Percentiles rank a stretch among this genome's conserved stretches.
Evolutionary conservation across 2,113 vertebrate species (phyloP).

Genomic region (Leptobrachium leishanense): DNA sequence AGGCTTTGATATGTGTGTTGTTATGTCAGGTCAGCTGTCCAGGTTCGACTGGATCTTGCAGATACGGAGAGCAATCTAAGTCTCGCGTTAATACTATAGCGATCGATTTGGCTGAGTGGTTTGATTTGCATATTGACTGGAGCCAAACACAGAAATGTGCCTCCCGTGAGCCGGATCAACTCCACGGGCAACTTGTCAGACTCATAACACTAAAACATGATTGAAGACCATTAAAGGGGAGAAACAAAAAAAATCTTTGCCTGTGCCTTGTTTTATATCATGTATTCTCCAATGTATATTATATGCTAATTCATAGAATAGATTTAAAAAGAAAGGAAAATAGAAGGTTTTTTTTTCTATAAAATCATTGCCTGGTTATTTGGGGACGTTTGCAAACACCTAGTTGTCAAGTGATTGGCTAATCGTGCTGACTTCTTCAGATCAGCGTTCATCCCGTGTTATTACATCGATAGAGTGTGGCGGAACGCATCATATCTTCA

Average conservation of each 20-base stretch:
- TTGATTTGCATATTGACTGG: slow-evolving; percentile 42
- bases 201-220: neutral
- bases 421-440: neutral
- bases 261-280: neutral
- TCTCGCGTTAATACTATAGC: slow-evolving; percentile 40
- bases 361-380: neutral
- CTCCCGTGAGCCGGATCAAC: no score
- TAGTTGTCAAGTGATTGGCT: slow-evolving; percentile 1
- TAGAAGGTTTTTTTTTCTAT: neutral
- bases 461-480: slow-evolving; percentile 63
- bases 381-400: slow-evolving; percentile 8
- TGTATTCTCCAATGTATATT: neutral
- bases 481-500: slow-evolving; percentile 70
- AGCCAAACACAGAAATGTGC: slow-evolving; percentile 15
- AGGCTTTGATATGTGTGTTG: slow-evolving; percentile 31
- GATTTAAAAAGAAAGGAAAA: neutral
- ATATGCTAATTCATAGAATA: neutral
- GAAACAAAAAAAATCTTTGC: neutral
- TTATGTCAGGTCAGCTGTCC: slow-evolving; percentile 22
- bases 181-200: neutral
- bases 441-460: neutral
- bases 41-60: slow-evolving; percentile 18
- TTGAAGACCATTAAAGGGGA: neutral
- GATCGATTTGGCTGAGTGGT: slow-evolving; percentile 40
- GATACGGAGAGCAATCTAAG: slow-evolving; percentile 34